phyloP scores from a whole-genome alignment of 2,888 invertebrate species.

The Polylopha cassiicola region DNA sequence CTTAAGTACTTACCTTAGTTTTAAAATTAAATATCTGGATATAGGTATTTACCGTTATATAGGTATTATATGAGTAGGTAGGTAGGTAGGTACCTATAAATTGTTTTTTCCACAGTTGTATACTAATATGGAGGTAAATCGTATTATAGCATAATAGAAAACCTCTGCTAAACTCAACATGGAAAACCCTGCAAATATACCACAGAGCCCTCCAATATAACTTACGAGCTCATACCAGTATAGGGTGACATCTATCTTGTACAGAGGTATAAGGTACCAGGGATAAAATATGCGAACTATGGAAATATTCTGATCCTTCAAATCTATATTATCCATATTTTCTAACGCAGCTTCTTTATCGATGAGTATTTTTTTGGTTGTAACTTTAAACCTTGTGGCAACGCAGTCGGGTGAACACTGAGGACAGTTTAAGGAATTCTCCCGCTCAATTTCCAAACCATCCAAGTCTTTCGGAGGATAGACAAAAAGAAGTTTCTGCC shows the following conservation, averaged over 20 bases:
- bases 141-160: conserved; percentile 13
- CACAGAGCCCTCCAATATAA: conserved; percentile 17
- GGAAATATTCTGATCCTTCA: conserved; percentile 6
- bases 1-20: too few species aligned
- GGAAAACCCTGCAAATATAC: conserved; percentile 18
- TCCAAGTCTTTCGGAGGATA: conserved; percentile 17
- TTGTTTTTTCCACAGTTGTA: too few species aligned
- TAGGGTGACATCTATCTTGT: conserved; percentile 12
- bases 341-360: neutral
- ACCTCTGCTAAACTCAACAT: conserved; percentile 18
- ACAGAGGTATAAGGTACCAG: too few species aligned
- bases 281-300: conserved; percentile 8
- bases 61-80: too few species aligned
- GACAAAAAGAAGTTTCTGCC: conserved; percentile 14
- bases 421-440: conserved; percentile 17
- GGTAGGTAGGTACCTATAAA: too few species aligned
- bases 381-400: conserved; percentile 6
- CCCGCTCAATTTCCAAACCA: conserved; percentile 18
- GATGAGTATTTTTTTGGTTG: conserved; percentile 4
- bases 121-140: conserved; percentile 10
- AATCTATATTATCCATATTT: conserved; percentile 1
- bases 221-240: conserved; percentile 15
- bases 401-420: conserved; percentile 10
- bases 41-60: too few species aligned
- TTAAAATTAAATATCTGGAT: too few species aligned